Evolutionary conservation across 2,888 invertebrate species (phyloP), one percentile per base, ranked within the genome.

Genomic region (Loripinus fragilis): DNA sequence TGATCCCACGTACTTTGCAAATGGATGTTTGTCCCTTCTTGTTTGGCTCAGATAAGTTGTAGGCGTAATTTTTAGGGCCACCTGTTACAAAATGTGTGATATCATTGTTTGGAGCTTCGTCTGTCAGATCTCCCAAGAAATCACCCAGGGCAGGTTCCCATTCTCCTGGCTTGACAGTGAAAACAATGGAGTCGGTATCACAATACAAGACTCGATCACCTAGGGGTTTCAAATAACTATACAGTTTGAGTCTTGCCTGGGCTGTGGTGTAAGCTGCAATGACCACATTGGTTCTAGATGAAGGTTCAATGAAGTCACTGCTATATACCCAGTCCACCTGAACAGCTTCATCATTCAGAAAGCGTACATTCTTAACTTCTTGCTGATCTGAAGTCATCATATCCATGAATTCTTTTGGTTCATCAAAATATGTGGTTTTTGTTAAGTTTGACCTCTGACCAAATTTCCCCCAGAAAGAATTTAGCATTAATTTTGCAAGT

Each of bases 51-150:
- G 66, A 15, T n/a, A 81, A 25, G 25, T 65, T 68, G 73, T 88
- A 92, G 0, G 85, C 88, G 80, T 93, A 92, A 72, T 90, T 92
- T 80, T 93, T 93, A 8, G 92, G 91, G 0, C 93, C 93, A 0
- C 90, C 91, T n/a, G 89, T 88, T 7, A 91, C 90, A 82, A 92
- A 93, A 74, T 74, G 33, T 33, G 64, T 50, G 3, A 85, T 80
- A 38, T 65, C 45, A 41, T 82, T 82, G 12, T 52, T 68, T 86
- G 41, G 48, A 0, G 93, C 69, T 76, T 93, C 93, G 78, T 93
- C 89, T 0, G 91, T 93, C 80, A 93, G 78, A 65, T 93, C 91
- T 0, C 92, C 91, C 17, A 93, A 69, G 75, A 82, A 90, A 72
- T 88, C 86, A 30, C 91, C 93, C 0, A 87, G 77, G 10, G 86